A percentile compares a stretch with the other conserved stretches of the same genome.
Evolutionary conservation across 2,113 vertebrate species (phyloP).

Genomic region (Dasyornis broadbenti): DNA sequence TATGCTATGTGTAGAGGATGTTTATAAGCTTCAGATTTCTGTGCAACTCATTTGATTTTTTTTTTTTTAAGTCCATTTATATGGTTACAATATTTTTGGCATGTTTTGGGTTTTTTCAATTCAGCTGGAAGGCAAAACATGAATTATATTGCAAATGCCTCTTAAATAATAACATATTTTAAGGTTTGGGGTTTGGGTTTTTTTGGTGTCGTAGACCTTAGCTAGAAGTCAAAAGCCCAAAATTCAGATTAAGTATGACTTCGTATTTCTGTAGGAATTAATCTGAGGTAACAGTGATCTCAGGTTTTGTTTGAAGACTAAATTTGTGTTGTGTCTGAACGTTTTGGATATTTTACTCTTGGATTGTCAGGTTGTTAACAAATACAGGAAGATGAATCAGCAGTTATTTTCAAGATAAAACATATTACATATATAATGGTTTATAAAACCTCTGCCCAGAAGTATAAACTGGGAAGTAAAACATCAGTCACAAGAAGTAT

Average conservation of each 20-base stretch:
- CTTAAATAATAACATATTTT: neutral
- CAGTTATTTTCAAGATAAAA: neutral
- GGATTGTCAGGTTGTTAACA: neutral
- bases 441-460: neutral
- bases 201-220: neutral
- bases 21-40: neutral
- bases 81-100: neutral
- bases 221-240: neutral
- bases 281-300: neutral
- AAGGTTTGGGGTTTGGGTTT: accelerated
- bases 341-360: neutral
- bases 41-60: neutral
- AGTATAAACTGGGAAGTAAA: neutral
- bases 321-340: neutral
- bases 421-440: neutral
- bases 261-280: neutral
- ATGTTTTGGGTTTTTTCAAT: neutral
- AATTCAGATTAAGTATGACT: neutral
- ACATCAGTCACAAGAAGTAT: neutral
- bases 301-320: neutral
- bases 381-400: neutral
- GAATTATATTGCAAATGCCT: neutral
- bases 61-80: neutral
- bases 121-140: neutral
- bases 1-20: neutral